Conservation (phyloP, 2,797 vertebrate genomes). For the Cyclopterus lumpus region DNA sequence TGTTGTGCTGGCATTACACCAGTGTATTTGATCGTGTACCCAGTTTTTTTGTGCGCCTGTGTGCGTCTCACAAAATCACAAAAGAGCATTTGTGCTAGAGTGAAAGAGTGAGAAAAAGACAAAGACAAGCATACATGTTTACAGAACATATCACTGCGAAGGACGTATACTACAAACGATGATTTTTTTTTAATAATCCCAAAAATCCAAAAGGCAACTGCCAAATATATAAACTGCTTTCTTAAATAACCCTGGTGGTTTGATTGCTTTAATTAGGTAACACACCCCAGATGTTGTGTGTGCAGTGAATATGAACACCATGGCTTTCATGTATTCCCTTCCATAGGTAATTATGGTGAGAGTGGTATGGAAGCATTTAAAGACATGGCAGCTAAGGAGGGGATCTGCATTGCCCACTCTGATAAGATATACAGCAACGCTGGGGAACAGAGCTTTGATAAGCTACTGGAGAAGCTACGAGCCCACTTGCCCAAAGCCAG, state of each 20-base stretch:
- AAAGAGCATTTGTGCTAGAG: not conserved
- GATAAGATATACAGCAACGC: slow-evolving; percentile 99
- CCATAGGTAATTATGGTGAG: slow-evolving; percentile 96
- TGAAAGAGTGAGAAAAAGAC: not conserved
- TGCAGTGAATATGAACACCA: not conserved
- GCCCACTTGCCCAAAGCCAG: slow-evolving; percentile 95
- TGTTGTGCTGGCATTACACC: slow-evolving; percentile 28
- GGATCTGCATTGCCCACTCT: slow-evolving; percentile 97
- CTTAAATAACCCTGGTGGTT: not conserved
- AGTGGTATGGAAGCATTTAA: slow-evolving; percentile 99
- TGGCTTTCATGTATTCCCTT: slow-evolving; percentile 9
- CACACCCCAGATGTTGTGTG: not conserved
- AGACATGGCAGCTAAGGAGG: slow-evolving; percentile 96
- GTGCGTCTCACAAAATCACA: not conserved
- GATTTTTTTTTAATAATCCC: not conserved
- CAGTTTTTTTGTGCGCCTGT: slow-evolving; percentile 8
- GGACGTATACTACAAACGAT: not conserved
- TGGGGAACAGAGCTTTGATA: slow-evolving; percentile 93
- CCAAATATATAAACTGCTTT: not conserved
- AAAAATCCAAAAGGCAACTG: not conserved
- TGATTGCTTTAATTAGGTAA: not conserved
- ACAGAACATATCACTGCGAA: not conserved
- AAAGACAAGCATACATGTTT: not conserved
- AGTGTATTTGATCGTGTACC: slow-evolving; percentile 17
- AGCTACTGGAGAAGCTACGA: slow-evolving; percentile 91